Percentiles rank a stretch among this genome's conserved stretches.
Evolutionary conservation across 1,140 invertebrate species (phyloP).

Genomic region (Spodoptera frugiperda): DNA sequence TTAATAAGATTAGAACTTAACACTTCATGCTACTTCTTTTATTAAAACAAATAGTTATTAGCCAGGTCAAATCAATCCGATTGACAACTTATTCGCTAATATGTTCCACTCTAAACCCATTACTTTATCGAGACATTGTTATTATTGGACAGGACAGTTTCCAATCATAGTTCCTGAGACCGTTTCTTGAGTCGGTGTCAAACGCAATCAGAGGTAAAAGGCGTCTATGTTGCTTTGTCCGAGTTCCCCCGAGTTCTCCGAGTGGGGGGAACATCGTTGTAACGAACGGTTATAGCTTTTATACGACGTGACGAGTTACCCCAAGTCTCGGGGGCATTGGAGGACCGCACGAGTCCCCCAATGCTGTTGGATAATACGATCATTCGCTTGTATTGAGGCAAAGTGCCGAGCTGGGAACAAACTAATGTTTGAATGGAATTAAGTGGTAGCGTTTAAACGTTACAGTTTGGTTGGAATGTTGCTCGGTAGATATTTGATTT

Average conservation of each 20-base stretch:
- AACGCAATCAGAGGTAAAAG: constrained; percentile 39
- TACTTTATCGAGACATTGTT: constrained; percentile 7
- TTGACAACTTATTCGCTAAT: no score
- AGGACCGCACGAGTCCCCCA: constrained; percentile 15
- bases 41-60: no score
- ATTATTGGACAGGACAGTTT: constrained; percentile 9
- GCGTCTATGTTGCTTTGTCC: neutral
- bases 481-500: neutral
- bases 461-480: neutral
- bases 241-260: neutral
- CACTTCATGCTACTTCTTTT: no score
- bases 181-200: neutral
- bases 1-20: no score
- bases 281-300: constrained; percentile 27
- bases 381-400: constrained; percentile 13
- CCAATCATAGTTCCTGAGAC: neutral
- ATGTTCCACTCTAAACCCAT: neutral
- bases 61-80: no score
- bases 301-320: constrained; percentile 20
- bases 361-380: constrained; percentile 15
- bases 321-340: constrained; percentile 16
- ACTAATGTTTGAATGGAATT: neutral
- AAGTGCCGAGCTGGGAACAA: neutral
- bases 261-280: neutral
- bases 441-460: neutral